Evolutionary conservation across 30 jellyfish, hydroid and myxozoan genomes (phyloP).

Genomic region (Aurelia sp.): DNA sequence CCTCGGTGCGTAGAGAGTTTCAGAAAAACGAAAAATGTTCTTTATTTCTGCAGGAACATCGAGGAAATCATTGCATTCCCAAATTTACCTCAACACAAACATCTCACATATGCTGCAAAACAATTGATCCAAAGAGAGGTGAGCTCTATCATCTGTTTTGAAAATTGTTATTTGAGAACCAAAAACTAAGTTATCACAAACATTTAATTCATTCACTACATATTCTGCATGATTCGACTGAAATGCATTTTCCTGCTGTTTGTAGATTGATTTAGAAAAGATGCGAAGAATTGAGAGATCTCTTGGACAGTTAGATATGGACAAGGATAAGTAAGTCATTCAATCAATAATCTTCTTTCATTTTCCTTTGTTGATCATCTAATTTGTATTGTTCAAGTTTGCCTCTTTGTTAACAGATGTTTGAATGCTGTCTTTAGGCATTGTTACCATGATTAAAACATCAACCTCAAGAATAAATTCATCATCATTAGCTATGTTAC

Average conservation of each 20-base stretch:
- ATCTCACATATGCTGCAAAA: conserved; percentile 88
- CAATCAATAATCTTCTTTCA: too few species aligned
- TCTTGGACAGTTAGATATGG: conserved; percentile 48
- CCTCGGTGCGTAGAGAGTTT: too few species aligned
- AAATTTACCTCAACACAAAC: conserved; percentile 92
- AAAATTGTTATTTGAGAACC: too few species aligned
- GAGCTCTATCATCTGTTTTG: background rate
- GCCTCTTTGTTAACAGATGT: background rate
- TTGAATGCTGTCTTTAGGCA: background rate
- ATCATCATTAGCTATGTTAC: too few species aligned
- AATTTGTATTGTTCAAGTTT: background rate
- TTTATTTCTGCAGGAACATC: conserved; percentile 64
- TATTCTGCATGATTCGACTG: too few species aligned
- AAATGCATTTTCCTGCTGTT: background rate
- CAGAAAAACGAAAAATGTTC: too few species aligned
- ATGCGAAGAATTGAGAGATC: conserved; percentile 85
- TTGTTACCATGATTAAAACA: too few species aligned
- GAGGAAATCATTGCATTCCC: conserved; percentile 88
- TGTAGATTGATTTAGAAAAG: conserved; percentile 85
- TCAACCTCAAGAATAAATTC: too few species aligned
- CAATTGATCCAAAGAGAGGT: conserved; percentile 97
- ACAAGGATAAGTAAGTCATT: conserved; percentile 28
- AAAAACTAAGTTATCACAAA: too few species aligned
- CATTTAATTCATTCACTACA: too few species aligned
- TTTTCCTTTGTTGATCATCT: too few species aligned